phyloP scores from a whole-genome alignment of 2,888 invertebrate genomes.

The Amiota communis region DNA sequence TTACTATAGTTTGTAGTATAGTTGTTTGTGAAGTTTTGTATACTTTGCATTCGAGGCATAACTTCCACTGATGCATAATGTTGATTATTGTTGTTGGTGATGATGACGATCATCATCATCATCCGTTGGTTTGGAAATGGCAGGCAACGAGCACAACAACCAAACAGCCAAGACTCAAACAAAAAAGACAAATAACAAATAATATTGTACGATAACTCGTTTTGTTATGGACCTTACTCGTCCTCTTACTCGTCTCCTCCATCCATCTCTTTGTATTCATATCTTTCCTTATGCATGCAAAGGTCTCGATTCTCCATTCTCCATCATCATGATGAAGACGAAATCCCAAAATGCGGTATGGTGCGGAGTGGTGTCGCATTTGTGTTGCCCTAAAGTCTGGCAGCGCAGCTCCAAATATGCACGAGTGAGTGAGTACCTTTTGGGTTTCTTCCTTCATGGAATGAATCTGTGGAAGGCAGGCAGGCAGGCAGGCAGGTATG shows the following conservation, averaged over 20 bases:
- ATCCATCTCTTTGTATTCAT: constrained; percentile 3
- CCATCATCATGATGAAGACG: too few relatives aligned
- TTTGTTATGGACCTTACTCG: constrained; percentile 48
- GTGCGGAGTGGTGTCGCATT: background rate
- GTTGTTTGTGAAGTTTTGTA: constrained; percentile 33
- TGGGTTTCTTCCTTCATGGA: constrained; percentile 4
- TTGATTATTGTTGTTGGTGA: background rate
- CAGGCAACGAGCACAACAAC: constrained; percentile 40
- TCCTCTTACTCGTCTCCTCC: constrained; percentile 13
- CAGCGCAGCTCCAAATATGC: constrained; percentile 25
- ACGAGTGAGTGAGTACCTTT: constrained; percentile 3
- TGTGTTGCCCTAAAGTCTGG: constrained; percentile 60
- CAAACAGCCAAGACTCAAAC: constrained; percentile 38
- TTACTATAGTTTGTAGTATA: background rate
- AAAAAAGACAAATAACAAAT: constrained; percentile 61
- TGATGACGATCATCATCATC: background rate
- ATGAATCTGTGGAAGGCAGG: too few relatives aligned
- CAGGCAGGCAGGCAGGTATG: too few relatives aligned
- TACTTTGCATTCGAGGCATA: constrained; percentile 64
- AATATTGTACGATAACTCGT: constrained; percentile 69
- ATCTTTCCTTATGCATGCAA: background rate
- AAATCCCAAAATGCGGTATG: background rate
- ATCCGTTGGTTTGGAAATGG: background rate
- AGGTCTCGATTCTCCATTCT: too few relatives aligned
- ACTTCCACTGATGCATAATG: constrained; percentile 53